These are phyloP conservation scores for Crocidura indochinensis DNA, from an alignment of 2,797 vertebrate species.

Conservation along the genomic window DNA sequence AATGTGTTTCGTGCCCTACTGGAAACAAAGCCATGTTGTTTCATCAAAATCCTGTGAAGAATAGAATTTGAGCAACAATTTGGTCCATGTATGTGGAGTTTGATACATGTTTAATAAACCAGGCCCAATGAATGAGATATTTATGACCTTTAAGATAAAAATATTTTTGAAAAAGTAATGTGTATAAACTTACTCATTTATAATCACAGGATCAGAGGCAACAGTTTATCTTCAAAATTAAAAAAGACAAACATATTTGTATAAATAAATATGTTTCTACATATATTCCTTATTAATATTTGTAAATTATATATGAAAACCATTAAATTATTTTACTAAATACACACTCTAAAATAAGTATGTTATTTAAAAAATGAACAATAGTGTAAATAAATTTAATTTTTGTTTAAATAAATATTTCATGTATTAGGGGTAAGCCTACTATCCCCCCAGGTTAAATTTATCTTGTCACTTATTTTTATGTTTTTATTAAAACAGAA, in stretches of 20 bases:
- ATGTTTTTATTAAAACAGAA: neutral
- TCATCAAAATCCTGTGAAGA: too few species aligned
- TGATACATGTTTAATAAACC: slow-evolving; percentile 17
- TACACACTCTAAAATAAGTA: neutral
- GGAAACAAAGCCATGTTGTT: too few species aligned
- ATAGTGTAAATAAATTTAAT: slow-evolving; percentile 13
- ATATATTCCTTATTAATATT: neutral
- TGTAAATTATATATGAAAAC: neutral
- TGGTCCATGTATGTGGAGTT: too few species aligned
- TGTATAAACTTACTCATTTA: neutral
- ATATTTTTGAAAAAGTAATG: slow-evolving; percentile 11
- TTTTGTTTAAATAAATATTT: slow-evolving; percentile 19
- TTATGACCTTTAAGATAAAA: neutral
- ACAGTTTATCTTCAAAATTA: neutral
- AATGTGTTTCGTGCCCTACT: too few species aligned
- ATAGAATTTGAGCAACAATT: too few species aligned
- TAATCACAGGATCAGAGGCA: neutral
- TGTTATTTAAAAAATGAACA: neutral
- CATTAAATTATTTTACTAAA: neutral
- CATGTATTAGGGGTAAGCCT: neutral
- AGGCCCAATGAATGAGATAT: neutral
- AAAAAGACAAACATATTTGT: slow-evolving; percentile 13
- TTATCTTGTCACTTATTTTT: neutral
- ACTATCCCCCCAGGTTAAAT: neutral
- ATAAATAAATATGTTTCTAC: neutral